Conservation (phyloP, 2,797 vertebrate genomes). For the Philypnodon macrostomus region DNA sequence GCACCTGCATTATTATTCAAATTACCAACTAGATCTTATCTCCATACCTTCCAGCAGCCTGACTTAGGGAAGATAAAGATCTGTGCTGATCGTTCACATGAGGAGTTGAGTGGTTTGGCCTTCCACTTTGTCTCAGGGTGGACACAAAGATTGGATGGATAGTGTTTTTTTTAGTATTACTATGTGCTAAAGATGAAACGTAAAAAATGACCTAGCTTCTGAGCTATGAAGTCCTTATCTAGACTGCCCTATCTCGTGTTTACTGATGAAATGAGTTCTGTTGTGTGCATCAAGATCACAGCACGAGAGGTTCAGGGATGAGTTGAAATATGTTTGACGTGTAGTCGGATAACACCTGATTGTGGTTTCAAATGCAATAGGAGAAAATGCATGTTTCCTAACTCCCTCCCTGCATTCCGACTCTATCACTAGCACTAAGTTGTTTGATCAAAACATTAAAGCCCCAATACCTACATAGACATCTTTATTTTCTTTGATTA, state of each 20-base stretch:
- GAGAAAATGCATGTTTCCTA: constrained; percentile 15
- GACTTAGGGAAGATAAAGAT: constrained; percentile 29
- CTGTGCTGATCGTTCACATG: constrained; percentile 42
- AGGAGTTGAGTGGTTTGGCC: constrained; percentile 31
- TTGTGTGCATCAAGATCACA: constrained; percentile 18
- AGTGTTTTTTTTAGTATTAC: constrained; percentile 35
- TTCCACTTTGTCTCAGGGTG: constrained; percentile 43
- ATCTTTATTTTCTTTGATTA: too few species aligned
- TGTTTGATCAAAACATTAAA: not conserved
- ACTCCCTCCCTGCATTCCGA: constrained; percentile 47
- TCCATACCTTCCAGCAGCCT: constrained; percentile 22
- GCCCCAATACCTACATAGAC: too few species aligned
- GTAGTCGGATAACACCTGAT: constrained; percentile 37
- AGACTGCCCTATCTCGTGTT: constrained; percentile 25
- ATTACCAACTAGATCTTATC: constrained; percentile 26
- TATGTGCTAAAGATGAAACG: not conserved
- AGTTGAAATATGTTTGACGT: constrained; percentile 34
- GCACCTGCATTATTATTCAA: not conserved
- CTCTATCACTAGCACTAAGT: constrained; percentile 1
- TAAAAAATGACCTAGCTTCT: not conserved
- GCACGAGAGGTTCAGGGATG: constrained; percentile 29
- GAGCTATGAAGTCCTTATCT: not conserved
- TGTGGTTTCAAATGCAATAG: constrained; percentile 14
- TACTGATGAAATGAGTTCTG: constrained; percentile 37
- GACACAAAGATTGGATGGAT: constrained; percentile 20